Percentiles rank a stretch among this genome's conserved stretches.
Conservation (phyloP, 2,797 vertebrate genomes). For the Xenentodon cancila region DNA sequence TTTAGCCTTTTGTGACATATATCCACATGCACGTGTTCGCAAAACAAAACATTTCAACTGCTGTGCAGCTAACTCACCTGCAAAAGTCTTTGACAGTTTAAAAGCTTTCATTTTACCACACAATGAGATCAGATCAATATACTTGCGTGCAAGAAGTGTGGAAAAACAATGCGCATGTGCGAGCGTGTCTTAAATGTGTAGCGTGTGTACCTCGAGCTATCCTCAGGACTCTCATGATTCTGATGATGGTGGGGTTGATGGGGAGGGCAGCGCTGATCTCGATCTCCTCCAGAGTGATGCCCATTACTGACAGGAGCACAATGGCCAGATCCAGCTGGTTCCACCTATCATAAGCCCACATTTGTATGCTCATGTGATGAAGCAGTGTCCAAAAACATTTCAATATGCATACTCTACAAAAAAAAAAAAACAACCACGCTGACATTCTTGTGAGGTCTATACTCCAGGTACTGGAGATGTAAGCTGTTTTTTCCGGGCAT, state of each 20-base stretch:
- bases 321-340: conserved; percentile 97
- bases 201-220: conserved; percentile 88
- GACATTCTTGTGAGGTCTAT: too few species aligned
- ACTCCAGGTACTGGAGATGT: too few species aligned
- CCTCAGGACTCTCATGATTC: conserved; percentile 96
- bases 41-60: neutral
- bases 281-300: conserved; percentile 95
- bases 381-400: neutral
- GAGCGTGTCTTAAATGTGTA: neutral
- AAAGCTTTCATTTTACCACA: conserved; percentile 7
- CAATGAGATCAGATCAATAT: conserved; percentile 6
- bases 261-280: conserved; percentile 95
- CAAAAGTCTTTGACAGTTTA: conserved; percentile 6
- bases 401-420: neutral
- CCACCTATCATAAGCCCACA: conserved; percentile 82
- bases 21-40: neutral
- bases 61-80: conserved; percentile 10
- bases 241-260: conserved; percentile 98
- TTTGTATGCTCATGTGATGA: neutral
- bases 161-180: neutral
- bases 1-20: conserved; percentile 19
- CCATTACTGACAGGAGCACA: conserved; percentile 95
- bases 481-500: neutral
- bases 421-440: neutral
- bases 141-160: conserved; percentile 4